Evolutionary conservation across 2,113 vertebrate genomes (phyloP).

Genomic region (Petromus typicus): DNA sequence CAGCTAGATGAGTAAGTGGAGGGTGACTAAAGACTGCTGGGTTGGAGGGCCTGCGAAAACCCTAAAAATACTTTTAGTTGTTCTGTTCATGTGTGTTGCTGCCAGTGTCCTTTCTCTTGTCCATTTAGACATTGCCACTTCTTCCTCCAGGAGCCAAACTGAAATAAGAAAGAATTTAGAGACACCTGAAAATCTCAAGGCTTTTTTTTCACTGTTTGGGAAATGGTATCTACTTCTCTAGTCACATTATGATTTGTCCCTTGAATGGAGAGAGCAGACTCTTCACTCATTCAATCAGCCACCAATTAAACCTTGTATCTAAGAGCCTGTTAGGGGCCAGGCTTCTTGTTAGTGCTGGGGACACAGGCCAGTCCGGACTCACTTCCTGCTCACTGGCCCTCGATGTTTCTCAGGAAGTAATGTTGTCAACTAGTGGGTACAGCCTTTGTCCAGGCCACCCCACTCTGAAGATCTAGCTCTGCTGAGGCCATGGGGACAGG

Average conservation of each 20-base stretch:
- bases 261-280: neutral
- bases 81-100: neutral
- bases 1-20: neutral
- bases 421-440: neutral
- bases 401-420: neutral
- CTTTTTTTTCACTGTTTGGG: neutral
- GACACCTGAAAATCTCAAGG: neutral
- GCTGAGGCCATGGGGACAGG: neutral
- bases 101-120: neutral
- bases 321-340: neutral
- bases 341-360: neutral
- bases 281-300: neutral
- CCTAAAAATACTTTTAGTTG: neutral
- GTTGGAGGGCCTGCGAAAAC: neutral
- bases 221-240: neutral
- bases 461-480: neutral
- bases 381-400: neutral
- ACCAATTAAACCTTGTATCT: neutral
- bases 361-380: neutral
- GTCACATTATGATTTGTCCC: neutral
- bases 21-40: neutral
- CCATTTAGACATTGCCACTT: neutral
- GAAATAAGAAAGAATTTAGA: conserved; percentile 22
- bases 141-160: neutral
- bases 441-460: neutral